Percentiles rank a stretch among this genome's conserved stretches.
Evolutionary conservation across 2,888 invertebrate genomes (phyloP).

Genomic region (Perithous albicinctus): DNA sequence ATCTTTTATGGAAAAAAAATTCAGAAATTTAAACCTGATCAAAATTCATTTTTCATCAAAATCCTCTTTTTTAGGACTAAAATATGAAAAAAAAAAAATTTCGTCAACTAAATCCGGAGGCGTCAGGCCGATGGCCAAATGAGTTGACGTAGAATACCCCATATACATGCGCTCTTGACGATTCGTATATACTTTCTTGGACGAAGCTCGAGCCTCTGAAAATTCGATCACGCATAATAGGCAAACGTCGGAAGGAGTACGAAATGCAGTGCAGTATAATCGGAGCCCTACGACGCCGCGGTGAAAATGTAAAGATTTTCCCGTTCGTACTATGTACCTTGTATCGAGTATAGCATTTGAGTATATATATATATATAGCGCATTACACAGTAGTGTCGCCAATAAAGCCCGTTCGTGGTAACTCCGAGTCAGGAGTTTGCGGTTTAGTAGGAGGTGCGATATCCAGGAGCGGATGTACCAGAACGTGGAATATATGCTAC

Average conservation of each 20-base stretch:
- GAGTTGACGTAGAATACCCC: too few species aligned
- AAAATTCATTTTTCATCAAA: too few species aligned
- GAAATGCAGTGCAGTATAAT: constrained; percentile 2
- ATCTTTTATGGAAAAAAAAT: too few species aligned
- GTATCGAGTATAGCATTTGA: background rate
- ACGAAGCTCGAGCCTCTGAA: background rate
- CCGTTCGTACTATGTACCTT: constrained; percentile 20
- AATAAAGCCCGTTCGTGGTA: constrained; percentile 39
- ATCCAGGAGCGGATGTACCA: too few species aligned
- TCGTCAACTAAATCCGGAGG: too few species aligned
- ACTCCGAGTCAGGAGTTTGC: constrained; percentile 48
- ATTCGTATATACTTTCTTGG: constrained; percentile 4
- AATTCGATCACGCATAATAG: constrained; percentile 14
- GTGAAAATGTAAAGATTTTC: constrained; percentile 55
- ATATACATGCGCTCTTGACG: background rate
- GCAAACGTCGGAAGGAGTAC: background rate
- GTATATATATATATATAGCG: constrained; percentile 5
- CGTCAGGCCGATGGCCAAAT: too few species aligned
- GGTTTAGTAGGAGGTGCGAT: constrained; percentile 55
- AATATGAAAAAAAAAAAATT: too few species aligned
- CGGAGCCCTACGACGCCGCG: constrained; percentile 15
- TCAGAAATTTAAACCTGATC: too few species aligned
- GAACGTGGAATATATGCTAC: too few species aligned
- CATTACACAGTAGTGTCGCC: constrained; percentile 7
- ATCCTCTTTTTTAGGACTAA: too few species aligned